Conservation (phyloP, 2,113 vertebrate species). For the Cottus gobio region DNA sequence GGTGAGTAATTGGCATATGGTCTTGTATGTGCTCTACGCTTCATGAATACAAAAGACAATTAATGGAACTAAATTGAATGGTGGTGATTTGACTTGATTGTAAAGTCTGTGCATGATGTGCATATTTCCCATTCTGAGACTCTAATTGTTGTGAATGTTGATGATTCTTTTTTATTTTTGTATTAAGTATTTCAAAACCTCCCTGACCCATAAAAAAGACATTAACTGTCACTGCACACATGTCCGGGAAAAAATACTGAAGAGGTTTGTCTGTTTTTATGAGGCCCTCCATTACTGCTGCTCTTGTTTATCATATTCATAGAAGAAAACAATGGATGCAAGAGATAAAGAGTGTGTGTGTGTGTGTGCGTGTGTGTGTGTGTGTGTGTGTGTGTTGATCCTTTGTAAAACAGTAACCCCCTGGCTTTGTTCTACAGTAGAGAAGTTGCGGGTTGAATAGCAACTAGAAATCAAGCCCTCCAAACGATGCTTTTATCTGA, state of each 20-base stretch:
- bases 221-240: constrained; percentile 56
- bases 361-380: constrained; percentile 10
- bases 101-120: not conserved
- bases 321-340: constrained; percentile 60
- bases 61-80: not conserved
- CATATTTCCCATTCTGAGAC: not conserved
- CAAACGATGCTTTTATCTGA: constrained; percentile 71
- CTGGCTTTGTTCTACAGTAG: constrained; percentile 59
- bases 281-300: constrained; percentile 45
- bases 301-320: constrained; percentile 65
- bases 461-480: constrained; percentile 71
- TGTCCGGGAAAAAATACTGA: constrained; percentile 49
- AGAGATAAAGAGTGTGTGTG: constrained; percentile 46
- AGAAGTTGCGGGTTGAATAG: constrained; percentile 71
- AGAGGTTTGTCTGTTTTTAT: constrained; percentile 64
- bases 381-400: constrained; percentile 33
- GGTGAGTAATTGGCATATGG: not conserved
- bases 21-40: not conserved
- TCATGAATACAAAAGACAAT: not conserved
- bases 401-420: constrained; percentile 53
- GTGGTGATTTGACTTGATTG: not conserved
- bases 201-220: constrained; percentile 32
- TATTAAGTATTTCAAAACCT: constrained; percentile 20
- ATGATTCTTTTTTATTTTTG: not conserved
- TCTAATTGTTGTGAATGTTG: not conserved